A percentile compares a stretch with the other conserved stretches of the same genome.
Evolutionary conservation across 2,888 invertebrate genomes (phyloP).

Genomic region (Macropis europaea): DNA sequence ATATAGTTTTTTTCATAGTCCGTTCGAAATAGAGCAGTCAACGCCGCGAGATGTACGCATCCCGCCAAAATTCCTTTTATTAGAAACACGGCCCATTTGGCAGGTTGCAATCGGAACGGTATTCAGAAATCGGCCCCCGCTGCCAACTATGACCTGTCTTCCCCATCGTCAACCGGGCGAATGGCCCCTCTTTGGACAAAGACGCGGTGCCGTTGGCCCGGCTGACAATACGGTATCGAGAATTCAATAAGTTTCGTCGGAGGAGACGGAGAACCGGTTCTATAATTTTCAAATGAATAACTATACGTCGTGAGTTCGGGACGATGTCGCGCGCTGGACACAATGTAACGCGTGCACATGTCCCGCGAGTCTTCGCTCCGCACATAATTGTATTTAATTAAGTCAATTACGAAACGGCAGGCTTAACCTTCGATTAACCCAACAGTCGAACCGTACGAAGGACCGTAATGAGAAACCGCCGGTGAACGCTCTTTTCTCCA

Average conservation of each 20-base stretch:
- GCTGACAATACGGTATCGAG: constrained; percentile 47
- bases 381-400: constrained; percentile 44
- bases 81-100: constrained; percentile 35
- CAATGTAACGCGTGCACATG: constrained; percentile 15
- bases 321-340: background rate
- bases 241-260: constrained; percentile 44
- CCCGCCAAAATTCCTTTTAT: constrained; percentile 30
- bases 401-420: constrained; percentile 27
- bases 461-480: constrained; percentile 11
- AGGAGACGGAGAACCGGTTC: constrained; percentile 51
- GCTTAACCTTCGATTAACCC: constrained; percentile 41
- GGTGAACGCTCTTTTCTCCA: background rate
- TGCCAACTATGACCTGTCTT: constrained; percentile 43
- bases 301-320: constrained; percentile 6
- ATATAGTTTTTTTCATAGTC: background rate
- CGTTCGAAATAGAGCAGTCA: background rate
- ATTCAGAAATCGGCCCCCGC: constrained; percentile 26
- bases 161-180: constrained; percentile 26
- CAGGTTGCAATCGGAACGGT: constrained; percentile 9
- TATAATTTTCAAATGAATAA: constrained; percentile 55
- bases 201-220: constrained; percentile 43
- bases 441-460: background rate
- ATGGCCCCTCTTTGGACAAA: constrained; percentile 43
- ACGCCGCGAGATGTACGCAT: background rate
- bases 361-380: background rate